Percentiles rank a stretch among this genome's conserved stretches.
Evolutionary conservation across 2,888 invertebrate species (phyloP).

Genomic region (Leptinotarsa haldemani): DNA sequence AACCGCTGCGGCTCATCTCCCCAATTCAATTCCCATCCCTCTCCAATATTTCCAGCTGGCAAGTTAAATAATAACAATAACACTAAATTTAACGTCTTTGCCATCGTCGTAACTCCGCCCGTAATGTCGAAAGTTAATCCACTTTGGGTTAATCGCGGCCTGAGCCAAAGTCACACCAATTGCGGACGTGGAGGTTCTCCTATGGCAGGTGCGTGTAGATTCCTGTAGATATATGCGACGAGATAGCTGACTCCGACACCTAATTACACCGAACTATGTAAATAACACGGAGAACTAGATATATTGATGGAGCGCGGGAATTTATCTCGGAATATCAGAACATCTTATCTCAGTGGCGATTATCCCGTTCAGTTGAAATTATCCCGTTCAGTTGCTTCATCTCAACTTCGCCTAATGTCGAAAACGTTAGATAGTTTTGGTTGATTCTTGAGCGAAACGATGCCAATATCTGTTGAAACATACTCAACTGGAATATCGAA

Average conservation of each 20-base stretch:
- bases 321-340: constrained; percentile 4
- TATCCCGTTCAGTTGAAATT: neutral
- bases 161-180: constrained; percentile 31
- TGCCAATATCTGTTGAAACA: too few relatives aligned
- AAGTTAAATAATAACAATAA: constrained; percentile 38
- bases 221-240: constrained; percentile 21
- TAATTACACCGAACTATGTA: constrained; percentile 33
- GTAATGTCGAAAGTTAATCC: constrained; percentile 42
- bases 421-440: too few relatives aligned
- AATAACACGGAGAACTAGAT: constrained; percentile 24
- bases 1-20: neutral
- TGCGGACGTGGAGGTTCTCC: constrained; percentile 30
- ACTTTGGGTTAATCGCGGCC: constrained; percentile 40
- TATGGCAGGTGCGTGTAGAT: constrained; percentile 35
- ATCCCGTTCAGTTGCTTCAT: too few relatives aligned
- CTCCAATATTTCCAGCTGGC: constrained; percentile 29
- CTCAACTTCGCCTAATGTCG: too few relatives aligned
- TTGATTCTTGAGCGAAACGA: too few relatives aligned
- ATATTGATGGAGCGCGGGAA: constrained; percentile 10
- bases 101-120: constrained; percentile 29
- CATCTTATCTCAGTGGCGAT: constrained; percentile 1
- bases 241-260: constrained; percentile 29
- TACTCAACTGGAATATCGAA: too few relatives aligned
- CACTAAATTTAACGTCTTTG: constrained; percentile 34
- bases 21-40: constrained; percentile 19